phyloP scores from a whole-genome alignment of 2,888 invertebrate species.

The Pristionchus japonicus region DNA sequence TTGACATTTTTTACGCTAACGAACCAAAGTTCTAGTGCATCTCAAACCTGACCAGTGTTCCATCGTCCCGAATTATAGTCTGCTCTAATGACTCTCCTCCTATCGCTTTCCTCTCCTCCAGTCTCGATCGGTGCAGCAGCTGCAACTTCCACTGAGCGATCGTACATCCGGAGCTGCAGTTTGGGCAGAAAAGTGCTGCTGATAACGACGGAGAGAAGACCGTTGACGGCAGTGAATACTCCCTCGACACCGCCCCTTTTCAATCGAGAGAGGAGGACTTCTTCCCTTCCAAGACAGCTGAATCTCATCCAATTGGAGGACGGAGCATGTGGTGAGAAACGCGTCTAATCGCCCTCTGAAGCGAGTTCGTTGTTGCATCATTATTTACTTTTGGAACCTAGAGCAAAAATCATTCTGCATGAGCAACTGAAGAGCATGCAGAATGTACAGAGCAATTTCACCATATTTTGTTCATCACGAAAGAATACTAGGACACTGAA shows the following conservation, averaged over 20 bases:
- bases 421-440: no score
- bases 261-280: constrained; percentile 21
- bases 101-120: constrained; percentile 10
- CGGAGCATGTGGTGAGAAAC: constrained; percentile 13
- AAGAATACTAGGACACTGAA: no score
- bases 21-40: neutral
- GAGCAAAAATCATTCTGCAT: no score
- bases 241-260: neutral
- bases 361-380: neutral
- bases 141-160: neutral
- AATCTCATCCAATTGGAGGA: constrained; percentile 27
- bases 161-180: constrained; percentile 20
- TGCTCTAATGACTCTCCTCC: neutral
- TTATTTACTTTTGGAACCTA: neutral
- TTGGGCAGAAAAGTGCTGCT: neutral
- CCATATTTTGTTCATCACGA: no score
- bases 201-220: neutral
- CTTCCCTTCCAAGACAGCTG: constrained; percentile 1
- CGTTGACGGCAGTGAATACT: neutral
- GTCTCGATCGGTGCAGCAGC: neutral
- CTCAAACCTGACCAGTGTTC: neutral
- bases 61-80: neutral
- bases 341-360: neutral
- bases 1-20: no score
- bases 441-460: no score